Percentiles rank a stretch among this genome's conserved stretches.
phyloP scores from a whole-genome alignment of 2,888 invertebrate species.

The Lepetodrilus schrolli region DNA sequence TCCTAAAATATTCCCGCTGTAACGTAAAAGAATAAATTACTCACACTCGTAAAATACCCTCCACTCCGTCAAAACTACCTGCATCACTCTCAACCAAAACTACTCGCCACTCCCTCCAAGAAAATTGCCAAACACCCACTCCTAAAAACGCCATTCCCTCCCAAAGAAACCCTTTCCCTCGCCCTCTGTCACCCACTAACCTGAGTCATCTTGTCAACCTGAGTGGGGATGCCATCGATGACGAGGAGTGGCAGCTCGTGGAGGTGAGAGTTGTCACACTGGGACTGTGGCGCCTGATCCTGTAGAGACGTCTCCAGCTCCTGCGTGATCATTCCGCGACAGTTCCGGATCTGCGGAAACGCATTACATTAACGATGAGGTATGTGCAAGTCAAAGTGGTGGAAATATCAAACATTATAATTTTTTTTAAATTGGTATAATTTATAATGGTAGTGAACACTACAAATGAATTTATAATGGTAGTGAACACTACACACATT shows the following conservation, averaged over 20 bases:
- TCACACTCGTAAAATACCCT: no score
- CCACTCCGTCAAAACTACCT: no score
- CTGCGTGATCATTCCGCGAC: constrained; percentile 93
- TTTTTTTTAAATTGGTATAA: background rate
- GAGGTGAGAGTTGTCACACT: constrained; percentile 91
- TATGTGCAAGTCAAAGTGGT: no score
- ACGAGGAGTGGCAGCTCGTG: constrained; percentile 96
- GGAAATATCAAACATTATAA: background rate
- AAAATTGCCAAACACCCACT: no score
- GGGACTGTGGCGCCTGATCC: constrained; percentile 91
- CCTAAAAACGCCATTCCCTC: no score
- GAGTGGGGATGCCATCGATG: constrained; percentile 97
- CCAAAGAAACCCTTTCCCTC: no score
- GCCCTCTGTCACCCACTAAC: no score
- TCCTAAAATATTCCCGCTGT: no score
- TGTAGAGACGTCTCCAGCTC: constrained; percentile 94
- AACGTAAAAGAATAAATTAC: no score
- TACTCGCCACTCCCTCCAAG: no score
- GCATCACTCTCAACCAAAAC: no score
- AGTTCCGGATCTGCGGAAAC: constrained; percentile 82
- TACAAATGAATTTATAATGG: background rate
- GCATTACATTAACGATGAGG: background rate
- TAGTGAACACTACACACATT: background rate
- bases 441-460: background rate
- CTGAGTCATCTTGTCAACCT: constrained; percentile 99